phyloP scores from a whole-genome alignment of 2,113 vertebrate species.

The Electrona antarctica region DNA sequence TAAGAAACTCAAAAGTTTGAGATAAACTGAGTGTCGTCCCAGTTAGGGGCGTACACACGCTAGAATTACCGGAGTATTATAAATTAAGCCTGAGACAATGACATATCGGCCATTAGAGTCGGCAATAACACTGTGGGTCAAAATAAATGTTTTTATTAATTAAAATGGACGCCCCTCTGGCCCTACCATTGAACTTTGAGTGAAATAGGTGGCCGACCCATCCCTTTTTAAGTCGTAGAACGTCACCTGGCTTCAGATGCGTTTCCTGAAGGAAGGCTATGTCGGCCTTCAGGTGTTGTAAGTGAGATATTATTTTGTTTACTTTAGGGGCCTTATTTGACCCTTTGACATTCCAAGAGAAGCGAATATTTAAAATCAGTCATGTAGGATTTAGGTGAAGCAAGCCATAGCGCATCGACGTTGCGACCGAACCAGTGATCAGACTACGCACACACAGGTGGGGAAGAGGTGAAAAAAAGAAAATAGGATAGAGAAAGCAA shows the following conservation, averaged over 20 bases:
- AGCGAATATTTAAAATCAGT: too few relatives aligned
- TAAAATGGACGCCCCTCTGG: not conserved
- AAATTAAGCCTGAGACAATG: constrained; percentile 5
- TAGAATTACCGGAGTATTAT: not conserved
- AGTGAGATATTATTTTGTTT: not conserved
- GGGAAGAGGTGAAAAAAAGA: too few relatives aligned
- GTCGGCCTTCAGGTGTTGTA: not conserved
- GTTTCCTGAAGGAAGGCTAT: constrained; percentile 10
- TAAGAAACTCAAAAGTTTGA: not conserved
- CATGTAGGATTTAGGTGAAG: too few relatives aligned
- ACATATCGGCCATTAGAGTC: not conserved
- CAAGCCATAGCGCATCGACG: too few relatives aligned
- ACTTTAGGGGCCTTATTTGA: not conserved
- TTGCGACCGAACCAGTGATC: too few relatives aligned
- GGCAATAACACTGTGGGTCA: not conserved
- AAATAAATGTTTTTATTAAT: too few relatives aligned
- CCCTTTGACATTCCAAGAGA: constrained; percentile 16
- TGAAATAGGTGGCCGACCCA: constrained; percentile 2
- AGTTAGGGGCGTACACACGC: not conserved
- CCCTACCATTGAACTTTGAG: not conserved
- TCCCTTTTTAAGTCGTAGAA: not conserved
- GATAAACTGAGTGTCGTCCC: not conserved
- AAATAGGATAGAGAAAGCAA: too few relatives aligned
- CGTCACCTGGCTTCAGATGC: not conserved
- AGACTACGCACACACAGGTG: too few relatives aligned